Evolutionary conservation across 2,113 vertebrate species (phyloP).

Genomic region (Pterocles orientalis): DNA sequence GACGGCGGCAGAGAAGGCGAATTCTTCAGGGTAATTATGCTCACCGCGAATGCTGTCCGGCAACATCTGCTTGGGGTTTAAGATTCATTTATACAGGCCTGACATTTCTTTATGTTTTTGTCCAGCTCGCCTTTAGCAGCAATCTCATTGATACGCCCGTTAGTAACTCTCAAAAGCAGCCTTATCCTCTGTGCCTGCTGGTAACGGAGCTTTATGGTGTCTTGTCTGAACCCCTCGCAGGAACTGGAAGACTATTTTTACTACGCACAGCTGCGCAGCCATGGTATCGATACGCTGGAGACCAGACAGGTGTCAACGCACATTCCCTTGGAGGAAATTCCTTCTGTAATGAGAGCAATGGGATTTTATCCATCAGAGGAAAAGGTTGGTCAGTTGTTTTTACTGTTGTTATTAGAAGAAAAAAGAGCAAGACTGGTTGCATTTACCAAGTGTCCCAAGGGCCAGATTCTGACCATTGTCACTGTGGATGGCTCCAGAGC

Average conservation of each 20-base stretch:
- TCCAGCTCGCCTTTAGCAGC: not conserved
- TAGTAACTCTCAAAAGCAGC: not conserved
- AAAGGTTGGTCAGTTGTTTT: slow-evolving; percentile 76
- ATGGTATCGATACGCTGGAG: slow-evolving; percentile 82
- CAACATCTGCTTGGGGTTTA: not conserved
- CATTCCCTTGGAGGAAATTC: slow-evolving; percentile 85
- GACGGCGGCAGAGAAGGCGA: slow-evolving; percentile 86
- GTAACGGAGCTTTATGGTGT: not conserved
- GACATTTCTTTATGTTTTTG: not conserved
- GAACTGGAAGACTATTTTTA: slow-evolving; percentile 94
- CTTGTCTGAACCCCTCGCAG: slow-evolving; percentile 67
- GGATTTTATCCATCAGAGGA: slow-evolving; percentile 91
- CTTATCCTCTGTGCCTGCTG: not conserved
- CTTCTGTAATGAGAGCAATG: slow-evolving; percentile 88
- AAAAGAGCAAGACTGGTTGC: not conserved
- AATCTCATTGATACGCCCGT: not conserved
- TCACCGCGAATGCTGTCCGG: not conserved
- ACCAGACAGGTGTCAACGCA: slow-evolving; percentile 77
- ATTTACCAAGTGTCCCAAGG: not conserved
- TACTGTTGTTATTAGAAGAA: not conserved
- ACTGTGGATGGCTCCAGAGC: not conserved
- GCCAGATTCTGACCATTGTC: not conserved
- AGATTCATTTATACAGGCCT: not conserved
- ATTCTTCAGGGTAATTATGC: slow-evolving; percentile 84
- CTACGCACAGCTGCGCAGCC: slow-evolving; percentile 84